Conservation (phyloP, 2,797 vertebrate species). For the Enoplosus armatus region DNA sequence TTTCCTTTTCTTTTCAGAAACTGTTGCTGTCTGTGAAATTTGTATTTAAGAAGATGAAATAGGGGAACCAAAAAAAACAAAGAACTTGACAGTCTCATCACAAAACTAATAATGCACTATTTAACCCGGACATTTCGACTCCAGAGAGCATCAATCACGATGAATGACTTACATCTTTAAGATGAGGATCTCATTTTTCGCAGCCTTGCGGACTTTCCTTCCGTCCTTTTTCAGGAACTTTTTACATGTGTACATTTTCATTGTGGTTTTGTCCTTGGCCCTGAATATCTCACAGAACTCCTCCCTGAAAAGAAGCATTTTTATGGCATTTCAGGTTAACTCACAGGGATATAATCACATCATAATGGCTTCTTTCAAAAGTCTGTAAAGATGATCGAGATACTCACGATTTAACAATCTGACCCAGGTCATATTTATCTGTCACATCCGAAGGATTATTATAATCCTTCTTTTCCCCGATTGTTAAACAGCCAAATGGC, state of each 20-base stretch:
- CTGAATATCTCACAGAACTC: slow-evolving; percentile 99
- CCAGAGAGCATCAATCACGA: slow-evolving; percentile 2
- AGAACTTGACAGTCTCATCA: not conserved
- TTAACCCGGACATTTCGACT: not conserved
- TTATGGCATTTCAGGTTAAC: not conserved
- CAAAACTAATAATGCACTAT: not conserved
- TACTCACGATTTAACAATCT: slow-evolving; percentile 98
- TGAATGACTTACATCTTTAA: slow-evolving; percentile 93
- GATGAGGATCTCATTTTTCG: slow-evolving; percentile 98
- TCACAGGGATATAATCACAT: not conserved
- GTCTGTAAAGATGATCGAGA: slow-evolving; percentile 46
- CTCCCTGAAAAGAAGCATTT: slow-evolving; percentile 85
- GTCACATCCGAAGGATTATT: slow-evolving; percentile 97
- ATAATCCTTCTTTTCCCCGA: slow-evolving; percentile 99
- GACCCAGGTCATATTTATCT: slow-evolving; percentile 98
- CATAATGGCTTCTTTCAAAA: not conserved
- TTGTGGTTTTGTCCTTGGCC: slow-evolving; percentile 95
- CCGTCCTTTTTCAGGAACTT: slow-evolving; percentile 98
- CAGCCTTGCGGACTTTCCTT: slow-evolving; percentile 96
- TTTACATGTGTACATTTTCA: slow-evolving; percentile 98
- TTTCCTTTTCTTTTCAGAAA: slow-evolving; percentile 10
- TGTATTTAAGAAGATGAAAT: slow-evolving; percentile 2
- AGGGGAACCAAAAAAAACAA: not conserved
- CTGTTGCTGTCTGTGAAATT: not conserved
- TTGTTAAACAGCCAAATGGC: slow-evolving; percentile 98